These are phyloP conservation scores for Acleris literana DNA, from an alignment of 2,888 invertebrate species.

Conservation along the genomic window DNA sequence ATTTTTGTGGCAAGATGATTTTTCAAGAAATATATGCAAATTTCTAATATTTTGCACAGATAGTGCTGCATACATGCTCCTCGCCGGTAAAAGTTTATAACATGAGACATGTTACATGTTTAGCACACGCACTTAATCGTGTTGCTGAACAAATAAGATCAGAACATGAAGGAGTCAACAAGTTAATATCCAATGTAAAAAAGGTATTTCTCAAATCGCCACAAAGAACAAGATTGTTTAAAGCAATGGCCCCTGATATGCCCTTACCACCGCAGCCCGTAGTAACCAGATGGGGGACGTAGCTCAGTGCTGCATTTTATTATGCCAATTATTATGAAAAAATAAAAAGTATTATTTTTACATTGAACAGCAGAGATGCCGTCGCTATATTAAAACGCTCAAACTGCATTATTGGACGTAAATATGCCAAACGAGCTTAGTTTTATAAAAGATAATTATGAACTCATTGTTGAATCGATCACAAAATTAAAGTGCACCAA, in stretches of 20 bases:
- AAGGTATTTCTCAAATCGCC: background rate
- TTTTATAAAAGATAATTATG: background rate
- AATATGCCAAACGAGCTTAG: background rate
- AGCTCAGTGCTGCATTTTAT: slow-evolving; percentile 1
- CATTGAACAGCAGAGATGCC: slow-evolving; percentile 7
- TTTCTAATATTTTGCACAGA: too few species aligned
- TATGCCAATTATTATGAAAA: slow-evolving; percentile 4
- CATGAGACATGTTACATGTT: slow-evolving; percentile 16
- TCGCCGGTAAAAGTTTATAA: background rate
- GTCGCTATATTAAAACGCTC: slow-evolving; percentile 4
- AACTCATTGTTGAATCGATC: background rate
- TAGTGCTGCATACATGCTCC: too few species aligned
- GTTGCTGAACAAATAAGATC: slow-evolving; percentile 11
- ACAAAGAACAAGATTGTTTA: background rate
- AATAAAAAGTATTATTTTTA: background rate
- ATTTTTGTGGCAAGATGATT: too few species aligned
- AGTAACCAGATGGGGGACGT: slow-evolving; percentile 12
- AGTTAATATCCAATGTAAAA: too few species aligned
- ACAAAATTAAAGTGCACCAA: background rate
- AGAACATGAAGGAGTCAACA: slow-evolving; percentile 12
- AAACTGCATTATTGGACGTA: background rate
- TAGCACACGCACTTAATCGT: background rate
- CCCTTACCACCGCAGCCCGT: slow-evolving; percentile 10
- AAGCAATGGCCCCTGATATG: background rate
- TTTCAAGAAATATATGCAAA: too few species aligned